Evolutionary conservation across 1,140 invertebrate genomes (phyloP).

Genomic region (Drosophila grimshawi): DNA sequence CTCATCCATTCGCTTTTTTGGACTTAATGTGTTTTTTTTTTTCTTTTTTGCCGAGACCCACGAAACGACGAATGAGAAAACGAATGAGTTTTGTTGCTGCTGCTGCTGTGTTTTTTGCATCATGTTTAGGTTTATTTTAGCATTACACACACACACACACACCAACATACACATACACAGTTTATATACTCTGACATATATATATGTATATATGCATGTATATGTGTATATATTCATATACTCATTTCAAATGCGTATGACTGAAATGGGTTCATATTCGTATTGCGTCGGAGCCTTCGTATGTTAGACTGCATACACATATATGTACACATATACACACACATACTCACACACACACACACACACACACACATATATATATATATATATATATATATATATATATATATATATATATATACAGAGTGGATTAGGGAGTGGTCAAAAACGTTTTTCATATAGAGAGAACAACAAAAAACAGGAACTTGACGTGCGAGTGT

Average conservation of each 20-base stretch:
- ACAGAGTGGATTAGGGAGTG: conserved; percentile 42
- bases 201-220: conserved; percentile 17
- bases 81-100: conserved; percentile 64
- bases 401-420: conserved; percentile 19
- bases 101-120: conserved; percentile 58
- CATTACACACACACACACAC: conserved; percentile 48
- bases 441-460: conserved; percentile 24
- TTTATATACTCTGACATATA: conserved; percentile 23
- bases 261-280: conserved; percentile 60
- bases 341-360: conserved; percentile 1
- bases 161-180: conserved; percentile 25
- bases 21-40: conserved; percentile 68
- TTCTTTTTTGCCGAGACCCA: conserved; percentile 35
- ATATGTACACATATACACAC: conserved; percentile 2
- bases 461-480: background rate
- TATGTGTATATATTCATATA: conserved; percentile 43
- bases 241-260: conserved; percentile 61
- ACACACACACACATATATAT: conserved; percentile 30
- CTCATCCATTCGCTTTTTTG: conserved; percentile 77
- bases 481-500: conserved; percentile 35
- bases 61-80: conserved; percentile 78
- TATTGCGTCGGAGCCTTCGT: conserved; percentile 27
- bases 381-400: conserved; percentile 18
- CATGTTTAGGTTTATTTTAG: conserved; percentile 81
- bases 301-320: conserved; percentile 31